A percentile compares a stretch with the other conserved stretches of the same genome.
phyloP scores from a whole-genome alignment of 2,113 vertebrate species.

The Stomatorhinus ivindoensis region DNA sequence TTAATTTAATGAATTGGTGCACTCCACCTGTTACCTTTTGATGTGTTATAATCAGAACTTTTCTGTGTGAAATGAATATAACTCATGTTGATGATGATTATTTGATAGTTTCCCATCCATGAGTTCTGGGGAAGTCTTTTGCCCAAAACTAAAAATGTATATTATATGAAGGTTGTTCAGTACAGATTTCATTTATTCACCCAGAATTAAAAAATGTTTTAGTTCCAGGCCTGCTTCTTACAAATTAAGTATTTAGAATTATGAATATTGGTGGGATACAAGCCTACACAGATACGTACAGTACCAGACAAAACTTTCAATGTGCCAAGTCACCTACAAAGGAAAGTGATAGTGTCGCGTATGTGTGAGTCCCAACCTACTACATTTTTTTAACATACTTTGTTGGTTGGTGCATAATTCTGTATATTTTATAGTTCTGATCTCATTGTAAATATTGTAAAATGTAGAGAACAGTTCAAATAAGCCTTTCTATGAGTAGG shows the following conservation, averaged over 20 bases:
- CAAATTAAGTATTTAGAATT: neutral
- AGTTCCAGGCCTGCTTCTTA: neutral
- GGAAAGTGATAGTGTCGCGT: neutral
- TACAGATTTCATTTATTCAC: neutral
- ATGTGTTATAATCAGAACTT: neutral
- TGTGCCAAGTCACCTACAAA: neutral
- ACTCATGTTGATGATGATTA: neutral
- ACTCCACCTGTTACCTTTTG: neutral
- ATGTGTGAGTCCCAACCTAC: neutral
- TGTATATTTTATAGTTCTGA: neutral
- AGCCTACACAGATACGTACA: neutral
- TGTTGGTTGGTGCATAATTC: neutral
- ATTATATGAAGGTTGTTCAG: neutral
- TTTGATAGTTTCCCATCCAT: neutral
- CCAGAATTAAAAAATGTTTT: neutral
- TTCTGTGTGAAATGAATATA: neutral
- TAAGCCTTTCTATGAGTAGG: neutral
- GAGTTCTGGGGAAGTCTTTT: neutral
- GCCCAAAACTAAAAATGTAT: neutral
- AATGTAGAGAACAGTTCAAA: neutral
- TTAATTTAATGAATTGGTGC: neutral
- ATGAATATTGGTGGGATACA: neutral
- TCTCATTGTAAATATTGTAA: neutral
- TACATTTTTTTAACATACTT: neutral
- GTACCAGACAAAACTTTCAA: neutral